Base-by-base conservation (phyloP, 1,140 invertebrate species). In the Drosophila gunungcola region DNA sequence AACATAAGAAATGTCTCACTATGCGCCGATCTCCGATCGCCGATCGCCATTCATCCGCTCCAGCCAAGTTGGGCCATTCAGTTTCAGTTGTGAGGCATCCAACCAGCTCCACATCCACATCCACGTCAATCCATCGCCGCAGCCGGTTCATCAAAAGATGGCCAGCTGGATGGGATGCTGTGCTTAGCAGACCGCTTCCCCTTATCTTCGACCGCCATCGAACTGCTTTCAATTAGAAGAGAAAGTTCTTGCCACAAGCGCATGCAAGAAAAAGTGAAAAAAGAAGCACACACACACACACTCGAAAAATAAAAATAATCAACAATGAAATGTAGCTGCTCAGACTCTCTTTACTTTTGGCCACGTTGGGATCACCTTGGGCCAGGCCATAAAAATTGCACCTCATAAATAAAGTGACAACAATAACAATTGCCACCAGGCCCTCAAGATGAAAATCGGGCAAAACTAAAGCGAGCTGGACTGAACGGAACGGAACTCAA, bases 191-290 rank as follows among this genome's bases (percentile, higher is more conserved):
- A 21, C 62, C 43, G 62, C 57, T 65, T 27, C 43, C 64, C 53
- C 34, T 88, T 88, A 88, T 88, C 84, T 69, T 32, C 48, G 52
- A 68, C 45, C 85, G 53, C 53, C 70, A 85, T 90, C 85, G 85
- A 90, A 80, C 85, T 89, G 85, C 80, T 89, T 89, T 89, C 86
- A 90, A 90, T 90, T 90, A 90, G 85, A 90, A 90, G 85, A 90
- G 85, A 90, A 90, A 90, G 85, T 90, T 90, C 86, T 90, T 85
- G 82, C 86, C 78, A 78, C 85, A 81, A 79, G 76, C 76, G 65
- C 54, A 77, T 58, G 54, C 72, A 53, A 73, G 68, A 86, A 86
- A 88, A 88, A 88, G 84, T 89, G 80, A 88, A 83, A 88, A 78
- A 85, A 57, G 49, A 21, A 48, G 4, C 3, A 60, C 34, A 21